Conservation (phyloP, 2,113 vertebrate genomes). For the Passer montanus region DNA sequence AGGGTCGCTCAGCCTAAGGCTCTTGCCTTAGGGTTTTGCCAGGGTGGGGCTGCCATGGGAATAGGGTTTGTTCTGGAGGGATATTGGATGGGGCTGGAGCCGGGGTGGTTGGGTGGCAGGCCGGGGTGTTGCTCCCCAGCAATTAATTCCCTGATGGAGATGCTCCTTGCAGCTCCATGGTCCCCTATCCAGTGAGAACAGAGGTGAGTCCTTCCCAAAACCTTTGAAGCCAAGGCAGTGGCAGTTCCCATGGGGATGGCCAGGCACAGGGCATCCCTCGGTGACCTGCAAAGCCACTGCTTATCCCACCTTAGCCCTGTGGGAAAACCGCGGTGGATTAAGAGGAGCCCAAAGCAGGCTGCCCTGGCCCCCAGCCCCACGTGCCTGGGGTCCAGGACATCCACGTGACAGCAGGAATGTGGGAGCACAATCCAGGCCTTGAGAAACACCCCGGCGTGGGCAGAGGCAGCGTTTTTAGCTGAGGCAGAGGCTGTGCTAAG, state of each 20-base stretch:
- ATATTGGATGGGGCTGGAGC: not conserved
- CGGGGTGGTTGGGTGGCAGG: too few species aligned
- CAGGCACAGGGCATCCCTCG: not conserved
- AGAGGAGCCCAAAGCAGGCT: not conserved
- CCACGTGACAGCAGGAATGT: not conserved
- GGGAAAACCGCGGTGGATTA: not conserved
- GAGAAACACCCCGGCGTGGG: not conserved
- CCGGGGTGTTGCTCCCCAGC: accelerated
- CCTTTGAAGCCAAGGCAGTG: not conserved
- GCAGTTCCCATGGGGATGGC: not conserved
- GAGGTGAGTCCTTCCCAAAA: not conserved
- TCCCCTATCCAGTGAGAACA: accelerated
- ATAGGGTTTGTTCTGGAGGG: not conserved
- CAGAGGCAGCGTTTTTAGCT: not conserved
- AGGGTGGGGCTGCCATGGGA: accelerated
- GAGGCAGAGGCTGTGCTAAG: not conserved
- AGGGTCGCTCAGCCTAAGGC: not conserved
- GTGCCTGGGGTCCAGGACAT: accelerated
- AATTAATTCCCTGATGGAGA: not conserved
- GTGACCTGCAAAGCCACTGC: not conserved
- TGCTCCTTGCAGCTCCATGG: accelerated
- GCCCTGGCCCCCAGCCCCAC: not conserved
- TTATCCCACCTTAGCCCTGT: not conserved
- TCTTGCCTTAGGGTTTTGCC: not conserved
- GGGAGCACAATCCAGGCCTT: not conserved